Evolutionary conservation across 2,888 invertebrate genomes (phyloP).

Genomic region (Leistus spinibarbis): DNA sequence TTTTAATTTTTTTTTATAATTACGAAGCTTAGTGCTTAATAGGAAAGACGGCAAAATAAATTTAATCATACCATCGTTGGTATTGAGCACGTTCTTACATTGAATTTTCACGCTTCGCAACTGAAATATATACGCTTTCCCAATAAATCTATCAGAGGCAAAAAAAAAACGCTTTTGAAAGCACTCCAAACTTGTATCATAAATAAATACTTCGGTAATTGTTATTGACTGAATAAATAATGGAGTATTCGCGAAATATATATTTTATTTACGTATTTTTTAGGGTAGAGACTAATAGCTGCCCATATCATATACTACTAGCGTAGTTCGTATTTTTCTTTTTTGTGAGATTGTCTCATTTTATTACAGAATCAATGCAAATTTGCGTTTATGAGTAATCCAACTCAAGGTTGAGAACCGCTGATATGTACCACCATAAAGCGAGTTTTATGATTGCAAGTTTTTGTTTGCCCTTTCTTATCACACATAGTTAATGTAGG

Average conservation of each 20-base stretch:
- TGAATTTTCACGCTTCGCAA: constrained; percentile 7
- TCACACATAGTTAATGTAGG: not conserved
- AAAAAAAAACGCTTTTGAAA: not conserved
- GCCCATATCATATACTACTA: no score
- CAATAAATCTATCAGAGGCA: not conserved
- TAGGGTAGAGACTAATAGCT: no score
- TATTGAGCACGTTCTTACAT: not conserved
- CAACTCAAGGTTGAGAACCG: not conserved
- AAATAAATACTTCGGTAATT: not conserved
- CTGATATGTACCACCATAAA: not conserved
- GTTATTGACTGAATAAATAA: not conserved
- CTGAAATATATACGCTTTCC: not conserved
- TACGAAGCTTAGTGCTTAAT: not conserved
- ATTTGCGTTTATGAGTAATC: not conserved
- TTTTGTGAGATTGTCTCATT: not conserved
- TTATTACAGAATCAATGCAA: not conserved
- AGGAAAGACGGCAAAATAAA: not conserved
- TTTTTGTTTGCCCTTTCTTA: not conserved
- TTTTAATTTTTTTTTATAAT: no score
- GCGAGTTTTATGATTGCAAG: not conserved
- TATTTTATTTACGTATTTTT: no score
- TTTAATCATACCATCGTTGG: not conserved
- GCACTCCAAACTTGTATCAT: not conserved
- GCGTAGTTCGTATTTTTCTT: no score
- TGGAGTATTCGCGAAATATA: not conserved